Conservation (phyloP, 2,888 invertebrate genomes). For the Drosophila siamana region DNA sequence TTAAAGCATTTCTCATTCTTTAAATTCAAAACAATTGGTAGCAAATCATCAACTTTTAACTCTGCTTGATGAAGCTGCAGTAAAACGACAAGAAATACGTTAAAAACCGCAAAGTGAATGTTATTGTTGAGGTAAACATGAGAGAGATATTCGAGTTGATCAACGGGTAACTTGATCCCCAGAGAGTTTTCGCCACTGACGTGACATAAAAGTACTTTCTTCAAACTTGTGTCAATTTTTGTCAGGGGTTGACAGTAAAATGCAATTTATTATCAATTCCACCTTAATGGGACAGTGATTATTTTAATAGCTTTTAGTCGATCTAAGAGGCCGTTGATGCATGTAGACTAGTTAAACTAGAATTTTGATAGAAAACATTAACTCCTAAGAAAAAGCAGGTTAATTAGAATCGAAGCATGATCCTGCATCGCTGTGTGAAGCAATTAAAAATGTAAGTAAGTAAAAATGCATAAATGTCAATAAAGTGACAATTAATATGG, state of each 20-base stretch:
- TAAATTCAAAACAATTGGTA: neutral
- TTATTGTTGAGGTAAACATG: neutral
- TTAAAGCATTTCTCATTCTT: neutral
- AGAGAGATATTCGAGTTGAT: neutral
- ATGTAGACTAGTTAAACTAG: neutral
- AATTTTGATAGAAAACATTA: neutral
- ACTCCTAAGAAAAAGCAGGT: too few species aligned
- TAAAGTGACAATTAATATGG: too few species aligned
- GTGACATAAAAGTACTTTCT: neutral
- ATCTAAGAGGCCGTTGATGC: neutral
- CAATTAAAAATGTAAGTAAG: too few species aligned
- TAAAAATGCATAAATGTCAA: too few species aligned
- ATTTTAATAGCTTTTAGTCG: neutral
- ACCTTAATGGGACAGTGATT: neutral
- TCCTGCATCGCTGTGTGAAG: too few species aligned
- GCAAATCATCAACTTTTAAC: neutral
- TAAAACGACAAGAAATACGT: neutral
- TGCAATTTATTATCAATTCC: neutral
- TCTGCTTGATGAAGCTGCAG: neutral
- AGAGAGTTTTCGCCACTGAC: neutral
- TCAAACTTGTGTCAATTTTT: neutral
- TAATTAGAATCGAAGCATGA: too few species aligned
- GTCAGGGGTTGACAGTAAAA: neutral
- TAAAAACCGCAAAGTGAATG: neutral
- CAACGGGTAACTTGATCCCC: conserved; percentile 4